Evolutionary conservation across 2,113 vertebrate species (phyloP).

Genomic region (Ceyx cyanopectus): DNA sequence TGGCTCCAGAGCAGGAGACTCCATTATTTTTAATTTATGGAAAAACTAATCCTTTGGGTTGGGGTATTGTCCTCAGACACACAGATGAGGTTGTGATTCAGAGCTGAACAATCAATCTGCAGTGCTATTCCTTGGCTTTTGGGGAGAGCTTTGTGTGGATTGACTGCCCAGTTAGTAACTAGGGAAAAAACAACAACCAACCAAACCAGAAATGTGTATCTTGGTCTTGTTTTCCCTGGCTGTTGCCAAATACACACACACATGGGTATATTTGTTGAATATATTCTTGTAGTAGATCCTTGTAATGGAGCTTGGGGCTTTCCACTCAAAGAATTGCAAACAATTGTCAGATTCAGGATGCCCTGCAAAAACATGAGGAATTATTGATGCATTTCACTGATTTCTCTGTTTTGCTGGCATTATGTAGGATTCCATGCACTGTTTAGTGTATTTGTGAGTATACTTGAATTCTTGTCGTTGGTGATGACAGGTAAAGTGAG

Average conservation of each 20-base stretch:
- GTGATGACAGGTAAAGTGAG: slow-evolving; percentile 7
- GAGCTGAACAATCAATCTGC: background rate
- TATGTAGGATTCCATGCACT: background rate
- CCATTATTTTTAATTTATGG: background rate
- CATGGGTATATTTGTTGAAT: background rate
- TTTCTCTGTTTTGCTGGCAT: background rate
- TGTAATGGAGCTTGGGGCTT: background rate
- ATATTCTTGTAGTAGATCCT: background rate
- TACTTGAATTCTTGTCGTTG: background rate
- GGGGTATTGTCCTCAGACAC: background rate
- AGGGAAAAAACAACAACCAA: background rate
- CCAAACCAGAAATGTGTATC: background rate
- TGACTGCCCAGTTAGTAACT: background rate
- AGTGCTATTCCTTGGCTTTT: background rate
- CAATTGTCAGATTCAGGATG: background rate
- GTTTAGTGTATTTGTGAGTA: background rate
- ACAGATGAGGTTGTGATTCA: background rate
- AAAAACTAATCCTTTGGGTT: background rate
- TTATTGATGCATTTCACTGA: background rate
- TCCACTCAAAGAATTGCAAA: background rate
- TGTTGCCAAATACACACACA: background rate
- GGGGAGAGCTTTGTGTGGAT: background rate
- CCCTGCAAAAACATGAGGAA: background rate
- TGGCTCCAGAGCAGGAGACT: no score
- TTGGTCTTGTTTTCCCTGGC: background rate